Base-by-base conservation (phyloP, 2,888 invertebrate species). In the Standfussiana lucernea region DNA sequence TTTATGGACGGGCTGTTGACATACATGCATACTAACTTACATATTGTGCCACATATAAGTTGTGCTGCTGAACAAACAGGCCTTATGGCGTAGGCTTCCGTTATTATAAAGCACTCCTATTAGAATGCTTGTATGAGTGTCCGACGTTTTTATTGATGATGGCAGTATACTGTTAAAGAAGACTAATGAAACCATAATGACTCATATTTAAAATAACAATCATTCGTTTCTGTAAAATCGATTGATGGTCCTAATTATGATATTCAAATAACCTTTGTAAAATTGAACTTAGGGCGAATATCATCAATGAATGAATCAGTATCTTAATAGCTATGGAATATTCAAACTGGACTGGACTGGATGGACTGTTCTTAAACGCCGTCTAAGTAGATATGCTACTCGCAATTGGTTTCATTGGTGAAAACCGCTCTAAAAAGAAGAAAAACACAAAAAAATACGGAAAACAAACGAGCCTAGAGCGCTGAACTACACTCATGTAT, bases 1-100 rank as follows among this genome's bases (percentile, higher is more conserved):
- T 85, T 69, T 35, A 45, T 56, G 45, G 74, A 13, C 71, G 62
- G 21, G 8, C 85, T 76, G 70, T 65, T 83, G 85, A 81, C 85
- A 83, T 76, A 85, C 69, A 75, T 66, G 15, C 42, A 59, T 83
- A 83, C 61, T 56, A 67, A 35, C 15, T 56, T 70, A 35, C 15
- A 15, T 68, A 42, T 62, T 79, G 71, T 62, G 69, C 66, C 65
- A 83, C 66, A 56, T 64, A 62, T 37, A 40, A 66, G 53, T 61
- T 65, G 45, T 47, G 15, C 50, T 61, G 37, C 42, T 64, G 35
- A 32, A 37, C 13, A 28, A 8, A 59, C 28, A 59, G 42, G 77
- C 47, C 77, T 68, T n/a, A 6, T 50, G 64, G 68, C 35, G 50
- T 65, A 42, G 47, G 42, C 42, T 15, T 28, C 11, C 45, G 24